Percentiles rank a stretch among this genome's conserved stretches.
Evolutionary conservation across 2,797 vertebrate species (phyloP).

Genomic region (Columba guinea): DNA sequence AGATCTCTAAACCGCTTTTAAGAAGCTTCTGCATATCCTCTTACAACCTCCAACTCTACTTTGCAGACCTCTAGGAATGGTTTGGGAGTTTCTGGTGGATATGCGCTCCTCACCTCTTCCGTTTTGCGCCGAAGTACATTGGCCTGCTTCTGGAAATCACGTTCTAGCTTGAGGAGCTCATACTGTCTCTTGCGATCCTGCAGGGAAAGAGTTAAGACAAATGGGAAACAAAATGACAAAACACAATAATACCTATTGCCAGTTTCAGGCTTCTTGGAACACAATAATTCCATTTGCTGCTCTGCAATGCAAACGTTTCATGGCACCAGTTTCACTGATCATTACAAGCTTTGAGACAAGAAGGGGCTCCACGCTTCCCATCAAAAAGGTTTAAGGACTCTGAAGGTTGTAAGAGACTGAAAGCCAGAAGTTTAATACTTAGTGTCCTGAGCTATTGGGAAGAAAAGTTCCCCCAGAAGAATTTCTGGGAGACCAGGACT

Average conservation of each 20-base stretch:
- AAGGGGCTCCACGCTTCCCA: not conserved
- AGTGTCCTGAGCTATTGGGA: not conserved
- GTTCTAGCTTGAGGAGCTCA: slow-evolving; percentile 91
- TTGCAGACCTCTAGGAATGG: rapidly evolving
- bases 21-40: not conserved
- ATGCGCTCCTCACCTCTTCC: slow-evolving; percentile 84
- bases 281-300: not conserved
- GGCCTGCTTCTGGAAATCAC: slow-evolving; percentile 94
- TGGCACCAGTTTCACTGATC: not conserved
- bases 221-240: not conserved
- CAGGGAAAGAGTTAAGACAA: not conserved
- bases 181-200: slow-evolving; percentile 97
- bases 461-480: not conserved
- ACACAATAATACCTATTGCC: not conserved
- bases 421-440: not conserved
- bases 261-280: not conserved
- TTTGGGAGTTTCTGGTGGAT: not conserved
- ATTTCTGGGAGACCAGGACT: not conserved
- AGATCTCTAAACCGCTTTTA: not conserved
- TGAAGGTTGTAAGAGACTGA: not conserved
- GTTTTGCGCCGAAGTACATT: slow-evolving; percentile 92
- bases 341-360: not conserved
- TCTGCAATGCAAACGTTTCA: not conserved
- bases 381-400: not conserved
- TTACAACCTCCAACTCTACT: not conserved